These are phyloP conservation scores for Notocelia uddmanniana DNA, from an alignment of 2,888 invertebrate species.

Conservation along the genomic window DNA sequence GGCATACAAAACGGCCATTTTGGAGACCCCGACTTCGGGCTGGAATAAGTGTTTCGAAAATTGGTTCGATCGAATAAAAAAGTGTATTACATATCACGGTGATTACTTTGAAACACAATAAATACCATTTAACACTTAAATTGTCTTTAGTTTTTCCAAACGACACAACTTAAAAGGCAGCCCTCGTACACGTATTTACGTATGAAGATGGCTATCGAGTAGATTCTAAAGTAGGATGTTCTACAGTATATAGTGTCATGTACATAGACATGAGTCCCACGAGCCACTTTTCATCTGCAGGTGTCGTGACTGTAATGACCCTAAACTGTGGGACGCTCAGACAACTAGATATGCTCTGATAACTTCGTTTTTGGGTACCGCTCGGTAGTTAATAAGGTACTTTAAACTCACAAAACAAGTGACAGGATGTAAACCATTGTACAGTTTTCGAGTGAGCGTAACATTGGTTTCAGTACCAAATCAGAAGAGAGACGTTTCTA, in stretches of 20 bases:
- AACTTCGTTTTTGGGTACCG: constrained; percentile 53
- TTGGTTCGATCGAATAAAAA: too few species aligned
- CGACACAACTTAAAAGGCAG: too few species aligned
- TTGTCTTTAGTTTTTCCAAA: too few species aligned
- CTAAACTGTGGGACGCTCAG: constrained; percentile 54
- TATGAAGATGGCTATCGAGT: not conserved
- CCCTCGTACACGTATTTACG: not conserved
- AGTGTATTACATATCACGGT: too few species aligned
- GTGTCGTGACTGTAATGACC: constrained; percentile 56
- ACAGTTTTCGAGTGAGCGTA: not conserved
- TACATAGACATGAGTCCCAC: constrained; percentile 29
- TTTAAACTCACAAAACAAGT: not conserved
- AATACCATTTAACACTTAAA: too few species aligned
- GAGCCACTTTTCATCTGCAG: constrained; percentile 48
- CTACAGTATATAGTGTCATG: constrained; percentile 1
- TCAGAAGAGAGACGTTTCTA: not conserved
- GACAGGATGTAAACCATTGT: not conserved
- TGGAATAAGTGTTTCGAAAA: too few species aligned
- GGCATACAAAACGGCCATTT: too few species aligned
- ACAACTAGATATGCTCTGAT: constrained; percentile 56
- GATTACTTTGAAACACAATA: too few species aligned
- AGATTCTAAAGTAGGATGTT: not conserved
- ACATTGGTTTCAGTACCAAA: not conserved
- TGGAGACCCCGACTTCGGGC: too few species aligned
- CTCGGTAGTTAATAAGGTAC: constrained; percentile 25